A percentile compares a stretch with the other conserved stretches of the same genome.
These are phyloP conservation scores for Monomorium pharaonis DNA, from an alignment of 1,140 invertebrate species.

Conservation along the genomic window DNA sequence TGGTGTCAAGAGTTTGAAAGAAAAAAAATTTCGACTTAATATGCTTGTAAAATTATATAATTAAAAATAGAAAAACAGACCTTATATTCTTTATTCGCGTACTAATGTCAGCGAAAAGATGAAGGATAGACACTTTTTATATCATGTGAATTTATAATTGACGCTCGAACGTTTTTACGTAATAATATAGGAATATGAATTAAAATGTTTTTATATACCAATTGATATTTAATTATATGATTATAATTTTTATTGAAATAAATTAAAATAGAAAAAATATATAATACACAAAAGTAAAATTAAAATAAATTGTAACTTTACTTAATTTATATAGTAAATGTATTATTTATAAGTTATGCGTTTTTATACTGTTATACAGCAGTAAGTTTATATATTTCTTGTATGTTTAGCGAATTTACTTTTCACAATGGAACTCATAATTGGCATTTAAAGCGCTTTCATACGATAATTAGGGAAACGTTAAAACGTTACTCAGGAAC, in stretches of 20 bases:
- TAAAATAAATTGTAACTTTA: neutral
- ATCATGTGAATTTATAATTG: neutral
- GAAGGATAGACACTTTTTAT: neutral
- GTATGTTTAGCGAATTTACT: neutral
- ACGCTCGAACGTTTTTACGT: neutral
- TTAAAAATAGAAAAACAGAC: neutral
- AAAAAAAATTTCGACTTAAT: conserved; percentile 1
- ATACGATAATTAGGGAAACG: conserved; percentile 17
- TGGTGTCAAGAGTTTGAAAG: conserved; percentile 2
- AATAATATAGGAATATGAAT: neutral
- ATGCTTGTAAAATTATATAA: conserved; percentile 3
- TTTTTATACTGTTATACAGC: neutral
- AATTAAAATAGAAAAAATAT: no score
- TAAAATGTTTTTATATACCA: neutral
- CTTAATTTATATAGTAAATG: no score
- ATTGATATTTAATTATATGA: neutral
- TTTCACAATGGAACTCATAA: conserved; percentile 6
- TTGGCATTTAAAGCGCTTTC: conserved; percentile 23
- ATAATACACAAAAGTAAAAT: neutral
- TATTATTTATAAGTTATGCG: neutral
- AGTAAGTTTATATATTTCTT: neutral
- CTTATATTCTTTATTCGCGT: neutral
- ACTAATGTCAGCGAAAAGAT: neutral
- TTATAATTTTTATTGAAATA: conserved; percentile 1
- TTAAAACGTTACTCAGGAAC: conserved; percentile 23